Evolutionary conservation across 2,888 invertebrate species (phyloP).

Genomic region (Leptopilina syphax): DNA sequence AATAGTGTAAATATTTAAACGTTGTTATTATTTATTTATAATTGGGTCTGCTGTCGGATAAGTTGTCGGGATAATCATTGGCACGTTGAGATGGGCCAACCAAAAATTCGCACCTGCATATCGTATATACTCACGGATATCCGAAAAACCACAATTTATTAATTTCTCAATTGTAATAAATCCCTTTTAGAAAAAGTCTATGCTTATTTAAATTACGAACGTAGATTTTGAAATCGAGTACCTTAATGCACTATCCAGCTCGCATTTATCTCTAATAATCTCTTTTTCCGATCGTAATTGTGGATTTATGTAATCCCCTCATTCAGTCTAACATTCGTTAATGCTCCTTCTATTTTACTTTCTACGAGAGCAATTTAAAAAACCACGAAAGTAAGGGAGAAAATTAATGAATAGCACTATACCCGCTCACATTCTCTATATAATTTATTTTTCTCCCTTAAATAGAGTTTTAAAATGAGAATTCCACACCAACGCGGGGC

Average conservation of each 20-base stretch:
- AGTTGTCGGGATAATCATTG: too few species aligned
- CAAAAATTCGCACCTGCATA: too few species aligned
- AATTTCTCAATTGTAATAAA: background rate
- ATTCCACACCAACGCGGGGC: slow-evolving; percentile 3
- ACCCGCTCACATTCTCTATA: slow-evolving; percentile 16
- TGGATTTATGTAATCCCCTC: slow-evolving; percentile 37
- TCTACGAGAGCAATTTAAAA: slow-evolving; percentile 18
- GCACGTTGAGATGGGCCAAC: too few species aligned
- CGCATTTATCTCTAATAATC: slow-evolving; percentile 25
- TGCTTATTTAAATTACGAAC: background rate
- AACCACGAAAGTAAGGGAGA: slow-evolving; percentile 24
- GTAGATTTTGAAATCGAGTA: slow-evolving; percentile 2
- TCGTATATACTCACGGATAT: too few species aligned
- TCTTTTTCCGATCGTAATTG: slow-evolving; percentile 18
- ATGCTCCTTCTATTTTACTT: slow-evolving; percentile 20
- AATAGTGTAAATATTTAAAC: too few species aligned
- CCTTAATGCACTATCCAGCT: slow-evolving; percentile 1
- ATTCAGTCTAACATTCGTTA: slow-evolving; percentile 27
- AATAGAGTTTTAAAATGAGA: slow-evolving; percentile 20
- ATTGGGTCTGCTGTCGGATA: too few species aligned
- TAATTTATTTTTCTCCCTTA: slow-evolving; percentile 24
- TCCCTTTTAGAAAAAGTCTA: background rate
- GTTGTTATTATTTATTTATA: too few species aligned
- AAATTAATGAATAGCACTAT: slow-evolving; percentile 24
- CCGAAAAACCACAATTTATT: too few species aligned